Evolutionary conservation across 2,888 invertebrate species (phyloP).

Genomic region (Suillia variegata): DNA sequence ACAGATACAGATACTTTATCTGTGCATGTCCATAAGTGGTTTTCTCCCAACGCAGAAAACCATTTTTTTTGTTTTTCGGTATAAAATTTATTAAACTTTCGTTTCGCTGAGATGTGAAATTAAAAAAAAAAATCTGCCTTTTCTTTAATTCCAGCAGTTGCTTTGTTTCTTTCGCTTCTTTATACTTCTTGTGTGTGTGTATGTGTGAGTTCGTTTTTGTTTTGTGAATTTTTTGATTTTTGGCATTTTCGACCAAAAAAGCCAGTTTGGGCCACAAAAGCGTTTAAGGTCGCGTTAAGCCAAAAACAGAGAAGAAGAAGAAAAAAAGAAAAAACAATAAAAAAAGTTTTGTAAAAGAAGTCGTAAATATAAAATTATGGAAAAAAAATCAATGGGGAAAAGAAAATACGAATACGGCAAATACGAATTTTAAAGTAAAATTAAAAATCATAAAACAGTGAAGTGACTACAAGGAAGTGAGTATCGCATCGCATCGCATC

Average conservation of each 20-base stretch:
- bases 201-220: too few species aligned
- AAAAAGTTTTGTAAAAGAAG: background rate
- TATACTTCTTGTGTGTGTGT: too few species aligned
- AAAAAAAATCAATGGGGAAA: background rate
- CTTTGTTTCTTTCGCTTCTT: background rate
- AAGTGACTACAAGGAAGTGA: constrained; percentile 28
- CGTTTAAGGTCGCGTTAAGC: constrained; percentile 6
- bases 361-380: background rate
- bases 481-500: background rate
- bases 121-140: constrained; percentile 6
- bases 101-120: constrained; percentile 4
- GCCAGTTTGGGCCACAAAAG: constrained; percentile 5
- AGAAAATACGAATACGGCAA: background rate
- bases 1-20: too few species aligned
- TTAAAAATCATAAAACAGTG: background rate
- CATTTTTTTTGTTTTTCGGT: background rate
- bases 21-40: constrained; percentile 9
- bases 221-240: background rate
- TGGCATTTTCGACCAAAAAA: constrained; percentile 15
- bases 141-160: background rate
- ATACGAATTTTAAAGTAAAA: background rate
- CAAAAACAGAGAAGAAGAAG: constrained; percentile 6
- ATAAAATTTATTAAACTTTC: constrained; percentile 22
- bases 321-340: background rate
- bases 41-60: background rate